Evolutionary conservation across 2,888 invertebrate genomes (phyloP), one percentile per base, ranked within the genome.

Genomic region (Trimorus sp.): DNA sequence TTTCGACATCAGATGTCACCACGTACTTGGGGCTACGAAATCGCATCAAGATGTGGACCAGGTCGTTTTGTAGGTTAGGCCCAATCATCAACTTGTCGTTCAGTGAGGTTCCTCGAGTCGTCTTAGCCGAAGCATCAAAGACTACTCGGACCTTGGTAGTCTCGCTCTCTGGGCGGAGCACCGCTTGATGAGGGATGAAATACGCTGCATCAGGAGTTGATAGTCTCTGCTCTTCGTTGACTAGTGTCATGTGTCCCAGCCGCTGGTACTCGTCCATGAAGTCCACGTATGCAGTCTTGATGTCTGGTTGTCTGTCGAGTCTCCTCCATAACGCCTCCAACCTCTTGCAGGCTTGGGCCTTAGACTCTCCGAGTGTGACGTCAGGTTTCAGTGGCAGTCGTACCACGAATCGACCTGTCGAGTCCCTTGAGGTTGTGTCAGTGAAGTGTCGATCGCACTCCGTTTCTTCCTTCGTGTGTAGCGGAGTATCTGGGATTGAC

Each of bases 321-420:
- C 16, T 63, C 36, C 63, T 48, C 36, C 42, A 40, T 12, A 63
- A 49, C 1, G 63, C 26, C 1, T 45, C 49, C 12, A 63, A 16
- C 48, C 42, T 15, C 49, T 49, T 63, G 15, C 9, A 9, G 0
- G 60, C 70, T 26, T 37, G 51, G n/a, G 3, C 49, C 14, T 8
- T 14, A n/a, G 73, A 63, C 1, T 63, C 45, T 14, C 73, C 73
- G 2, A 74, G 38, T 7, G 37, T 74, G 3, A 74, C 38, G 45
- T 63, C 65, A 2, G 74, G 37, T 36, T 51, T 63, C n/a, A 42
- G 37, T 6, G 82, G 83, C n/a, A 85, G 63, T 26, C 76, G 76
- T 5, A 85, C 84, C 9, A 82, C 66, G 38, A 78, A 84, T 56
- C 80, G 36, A 7, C 80, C 81, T n/a, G 49, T 54, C 1, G 12